Percentiles rank a stretch among this genome's conserved stretches.
Conservation (phyloP, 1,140 invertebrate genomes). For the Diorhabda elongata region DNA sequence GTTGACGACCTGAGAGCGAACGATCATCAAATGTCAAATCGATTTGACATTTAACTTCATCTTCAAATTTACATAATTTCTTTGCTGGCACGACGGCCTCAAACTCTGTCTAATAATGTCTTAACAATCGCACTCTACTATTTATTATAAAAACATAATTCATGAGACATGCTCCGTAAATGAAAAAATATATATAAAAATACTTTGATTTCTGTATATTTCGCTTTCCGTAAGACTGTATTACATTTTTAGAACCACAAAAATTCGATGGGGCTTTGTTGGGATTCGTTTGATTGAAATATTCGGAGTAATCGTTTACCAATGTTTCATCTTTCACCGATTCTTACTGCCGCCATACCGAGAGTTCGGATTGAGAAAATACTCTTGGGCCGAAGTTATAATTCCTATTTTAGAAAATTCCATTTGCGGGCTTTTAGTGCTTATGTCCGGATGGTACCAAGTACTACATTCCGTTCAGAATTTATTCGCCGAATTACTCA, state of each 20-base stretch:
- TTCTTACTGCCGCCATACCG: conserved; percentile 68
- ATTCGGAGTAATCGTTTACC: conserved; percentile 69
- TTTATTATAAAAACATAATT: no score
- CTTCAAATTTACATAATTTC: no score
- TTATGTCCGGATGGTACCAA: conserved; percentile 77
- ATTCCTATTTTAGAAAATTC: conserved; percentile 62
- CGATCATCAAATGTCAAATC: no score
- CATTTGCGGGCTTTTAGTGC: conserved; percentile 68
- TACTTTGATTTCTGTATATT: no score
- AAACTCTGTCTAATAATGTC: no score
- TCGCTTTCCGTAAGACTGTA: no score
- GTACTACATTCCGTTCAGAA: conserved; percentile 87
- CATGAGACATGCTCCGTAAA: no score
- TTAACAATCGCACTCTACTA: no score
- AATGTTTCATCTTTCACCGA: conserved; percentile 73
- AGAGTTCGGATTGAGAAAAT: conserved; percentile 58
- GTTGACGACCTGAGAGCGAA: no score
- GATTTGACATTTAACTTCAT: no score
- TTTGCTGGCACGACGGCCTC: no score
- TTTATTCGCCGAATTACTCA: conserved; percentile 79
- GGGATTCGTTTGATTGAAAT: conserved; percentile 69
- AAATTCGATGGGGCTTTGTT: conserved; percentile 73
- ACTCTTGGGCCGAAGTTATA: conserved; percentile 24
- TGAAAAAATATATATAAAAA: no score
- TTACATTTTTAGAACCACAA: conserved; percentile 36